phyloP scores from a whole-genome alignment of 2,888 invertebrate genomes.

The Agriopis marginaria region DNA sequence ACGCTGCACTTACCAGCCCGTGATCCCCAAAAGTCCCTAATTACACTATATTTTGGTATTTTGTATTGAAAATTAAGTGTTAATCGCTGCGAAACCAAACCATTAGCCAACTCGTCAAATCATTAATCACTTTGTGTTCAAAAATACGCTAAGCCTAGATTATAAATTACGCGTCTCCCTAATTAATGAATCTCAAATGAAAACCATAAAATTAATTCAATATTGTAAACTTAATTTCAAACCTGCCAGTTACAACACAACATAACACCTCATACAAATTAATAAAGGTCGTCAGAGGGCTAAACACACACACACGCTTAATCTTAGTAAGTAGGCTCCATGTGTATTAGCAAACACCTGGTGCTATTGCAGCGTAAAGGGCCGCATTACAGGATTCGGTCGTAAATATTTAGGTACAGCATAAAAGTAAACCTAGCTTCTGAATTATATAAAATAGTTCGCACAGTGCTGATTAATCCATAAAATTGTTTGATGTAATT shows the following conservation, averaged over 20 bases:
- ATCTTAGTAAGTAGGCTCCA: constrained; percentile 28
- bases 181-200: constrained; percentile 17
- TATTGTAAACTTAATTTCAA: constrained; percentile 17
- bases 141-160: constrained; percentile 14
- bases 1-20: no score
- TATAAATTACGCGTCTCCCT: constrained; percentile 11
- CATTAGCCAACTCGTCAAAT: constrained; percentile 7
- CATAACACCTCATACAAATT: constrained; percentile 23
- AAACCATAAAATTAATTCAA: constrained; percentile 13
- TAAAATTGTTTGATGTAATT: no score
- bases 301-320: constrained; percentile 11
- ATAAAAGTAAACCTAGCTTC: background rate
- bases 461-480: no score
- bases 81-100: constrained; percentile 6
- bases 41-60: background rate
- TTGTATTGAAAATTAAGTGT: background rate
- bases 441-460: background rate
- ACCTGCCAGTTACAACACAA: constrained; percentile 17
- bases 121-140: constrained; percentile 15
- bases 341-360: constrained; percentile 33
- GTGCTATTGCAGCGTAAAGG: constrained; percentile 38
- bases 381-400: constrained; percentile 38
- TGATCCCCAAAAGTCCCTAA: background rate
- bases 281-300: constrained; percentile 14
- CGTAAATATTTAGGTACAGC: background rate